Conservation (phyloP, 1,140 invertebrate species). For the Lucilia cuprina region DNA sequence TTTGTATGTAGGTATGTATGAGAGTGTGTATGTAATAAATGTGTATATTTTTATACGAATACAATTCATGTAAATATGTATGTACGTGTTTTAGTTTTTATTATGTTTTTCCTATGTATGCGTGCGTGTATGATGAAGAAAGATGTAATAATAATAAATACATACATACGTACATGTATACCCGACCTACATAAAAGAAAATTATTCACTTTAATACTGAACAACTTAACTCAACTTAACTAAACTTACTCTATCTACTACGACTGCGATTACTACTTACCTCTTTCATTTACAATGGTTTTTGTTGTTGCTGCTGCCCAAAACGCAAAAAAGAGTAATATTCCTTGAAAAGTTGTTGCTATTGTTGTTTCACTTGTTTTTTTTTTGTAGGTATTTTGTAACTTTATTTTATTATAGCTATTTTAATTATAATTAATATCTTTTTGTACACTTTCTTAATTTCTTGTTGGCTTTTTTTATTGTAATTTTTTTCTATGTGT, state of each 20-base stretch:
- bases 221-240: too few species aligned
- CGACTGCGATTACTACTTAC: not conserved
- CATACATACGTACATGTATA: not conserved
- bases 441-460: not conserved
- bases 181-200: constrained; percentile 34
- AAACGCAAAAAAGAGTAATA: constrained; percentile 19
- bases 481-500: not conserved
- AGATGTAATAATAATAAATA: not conserved
- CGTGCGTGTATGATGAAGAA: not conserved
- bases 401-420: not conserved
- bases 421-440: not conserved
- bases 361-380: not conserved
- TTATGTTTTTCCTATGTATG: not conserved
- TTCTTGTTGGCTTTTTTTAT: not conserved
- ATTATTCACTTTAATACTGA: constrained; percentile 24
- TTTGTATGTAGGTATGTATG: not conserved
- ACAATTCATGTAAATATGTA: not conserved
- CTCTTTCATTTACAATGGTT: constrained; percentile 30
- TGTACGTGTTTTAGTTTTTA: not conserved
- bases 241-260: too few species aligned
- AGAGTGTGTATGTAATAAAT: not conserved
- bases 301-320: constrained; percentile 19
- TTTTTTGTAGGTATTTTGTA: not conserved
- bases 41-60: not conserved
- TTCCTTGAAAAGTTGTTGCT: not conserved